These are phyloP conservation scores for Apocrypta bakeri DNA, from an alignment of 1,140 invertebrate species.

Conservation along the genomic window DNA sequence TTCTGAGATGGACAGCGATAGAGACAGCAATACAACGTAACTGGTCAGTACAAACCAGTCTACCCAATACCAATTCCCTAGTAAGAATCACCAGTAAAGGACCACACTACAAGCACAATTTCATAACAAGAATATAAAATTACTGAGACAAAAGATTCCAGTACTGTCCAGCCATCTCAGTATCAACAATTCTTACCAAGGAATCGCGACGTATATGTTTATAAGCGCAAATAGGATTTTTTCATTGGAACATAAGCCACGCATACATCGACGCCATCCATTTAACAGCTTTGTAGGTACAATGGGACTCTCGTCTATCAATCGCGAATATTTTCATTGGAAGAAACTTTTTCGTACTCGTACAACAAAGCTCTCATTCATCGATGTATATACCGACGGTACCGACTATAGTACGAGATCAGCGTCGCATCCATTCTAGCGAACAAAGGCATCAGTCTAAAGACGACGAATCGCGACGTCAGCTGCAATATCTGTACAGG, in stretches of 20 bases:
- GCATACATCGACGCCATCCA: not conserved
- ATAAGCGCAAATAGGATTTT: not conserved
- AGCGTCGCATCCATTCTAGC: not conserved
- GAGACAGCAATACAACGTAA: too few species aligned
- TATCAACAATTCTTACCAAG: too few species aligned
- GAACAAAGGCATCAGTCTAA: constrained; percentile 16
- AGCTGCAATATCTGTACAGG: not conserved
- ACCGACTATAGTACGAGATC: not conserved
- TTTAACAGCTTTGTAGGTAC: not conserved
- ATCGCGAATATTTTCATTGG: constrained; percentile 18
- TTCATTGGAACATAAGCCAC: too few species aligned
- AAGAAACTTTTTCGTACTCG: not conserved
- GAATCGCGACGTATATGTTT: too few species aligned
- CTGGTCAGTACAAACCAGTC: too few species aligned
- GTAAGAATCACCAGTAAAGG: too few species aligned
- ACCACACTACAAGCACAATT: too few species aligned
- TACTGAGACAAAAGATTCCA: too few species aligned
- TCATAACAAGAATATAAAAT: too few species aligned
- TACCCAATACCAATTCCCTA: too few species aligned
- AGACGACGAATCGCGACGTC: not conserved
- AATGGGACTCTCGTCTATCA: not conserved
- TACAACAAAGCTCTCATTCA: not conserved
- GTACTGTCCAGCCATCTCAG: too few species aligned
- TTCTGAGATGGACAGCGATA: too few species aligned
- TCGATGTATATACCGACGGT: not conserved